Evolutionary conservation across 2,113 vertebrate species (phyloP), one percentile per base, ranked within the genome.

Genomic region (Pterocles burchelli): DNA sequence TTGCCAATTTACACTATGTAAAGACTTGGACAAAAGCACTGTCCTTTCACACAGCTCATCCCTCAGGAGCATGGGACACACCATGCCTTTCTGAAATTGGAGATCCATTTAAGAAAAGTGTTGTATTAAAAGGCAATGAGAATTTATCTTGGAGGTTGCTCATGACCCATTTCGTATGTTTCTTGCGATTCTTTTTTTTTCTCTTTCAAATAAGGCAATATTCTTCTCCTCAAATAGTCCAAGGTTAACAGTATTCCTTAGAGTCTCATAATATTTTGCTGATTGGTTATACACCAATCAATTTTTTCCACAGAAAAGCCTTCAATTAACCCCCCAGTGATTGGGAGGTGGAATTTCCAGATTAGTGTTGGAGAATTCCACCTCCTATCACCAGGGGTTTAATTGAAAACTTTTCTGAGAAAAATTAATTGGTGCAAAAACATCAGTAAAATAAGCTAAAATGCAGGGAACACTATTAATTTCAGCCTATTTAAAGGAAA

Each of bases 391-490:
- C 75, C 93, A 76, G 92, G 93, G 90, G 90, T 90, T 89, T 92
- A 96, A 97, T 88, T 93, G 95, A 87, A 95, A 95, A 81, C 84
- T 90, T 95, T 95, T 90, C 74, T 67, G 52, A 95, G 71, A 88
- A 95, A 94, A 94, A 96, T 91, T 90, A 95, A 96, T 91, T 93
- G 72, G 88, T 92, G 38, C 17, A 94, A 90, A 95, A 95, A 17
- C 68, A 90, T 90, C 52, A 84, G 88, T 90, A 88, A 90, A 95
- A 80, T 84, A 93, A 84, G 48, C 51, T 58, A 89, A 96, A 96
- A 89, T 93, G 54, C 70, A 75, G 62, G 17, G 41, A 22, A 81
- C n/a, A 92, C 52, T 74, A 65, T 82, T 90, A 92, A 92, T 94
- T 95, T 93, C 24, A 10, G 3, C 52, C 75, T 84, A 92, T 78